Conservation (phyloP, 2,888 invertebrate genomes). For the Chymomyza caudatula region DNA sequence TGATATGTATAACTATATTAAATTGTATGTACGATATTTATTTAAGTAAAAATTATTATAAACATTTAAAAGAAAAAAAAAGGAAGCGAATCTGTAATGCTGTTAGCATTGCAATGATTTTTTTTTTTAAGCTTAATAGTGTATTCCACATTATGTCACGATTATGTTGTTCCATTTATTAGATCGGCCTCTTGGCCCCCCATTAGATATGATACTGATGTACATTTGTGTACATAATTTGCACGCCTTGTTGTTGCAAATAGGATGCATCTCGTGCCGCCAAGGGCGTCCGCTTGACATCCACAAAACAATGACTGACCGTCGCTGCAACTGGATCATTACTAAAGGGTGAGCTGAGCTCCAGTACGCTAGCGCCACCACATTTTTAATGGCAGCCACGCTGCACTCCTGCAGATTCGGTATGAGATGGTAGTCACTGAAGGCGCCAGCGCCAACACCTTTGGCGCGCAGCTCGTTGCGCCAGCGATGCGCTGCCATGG, state of each 20-base stretch:
- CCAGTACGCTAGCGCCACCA: slow-evolving; percentile 87
- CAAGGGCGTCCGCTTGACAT: slow-evolving; percentile 70
- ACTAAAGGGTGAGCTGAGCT: slow-evolving; percentile 74
- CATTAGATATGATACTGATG: slow-evolving; percentile 76
- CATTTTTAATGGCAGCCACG: slow-evolving; percentile 81
- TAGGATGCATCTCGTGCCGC: slow-evolving; percentile 56
- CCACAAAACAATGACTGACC: slow-evolving; percentile 77
- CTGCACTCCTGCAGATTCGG: slow-evolving; percentile 81
- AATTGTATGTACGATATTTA: slow-evolving; percentile 14
- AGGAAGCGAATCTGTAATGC: neutral
- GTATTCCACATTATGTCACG: neutral
- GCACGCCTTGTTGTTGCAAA: slow-evolving; percentile 59
- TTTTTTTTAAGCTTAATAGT: neutral
- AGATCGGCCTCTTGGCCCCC: slow-evolving; percentile 72
- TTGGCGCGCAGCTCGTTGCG: slow-evolving; percentile 78
- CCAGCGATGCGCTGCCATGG: slow-evolving; percentile 84
- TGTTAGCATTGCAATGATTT: neutral
- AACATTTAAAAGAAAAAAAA: neutral
- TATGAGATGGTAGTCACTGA: slow-evolving; percentile 80
- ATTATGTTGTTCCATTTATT: no score
- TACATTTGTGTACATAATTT: slow-evolving; percentile 74
- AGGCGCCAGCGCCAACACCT: slow-evolving; percentile 77
- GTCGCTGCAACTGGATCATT: slow-evolving; percentile 33
- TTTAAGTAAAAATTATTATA: slow-evolving; percentile 2
- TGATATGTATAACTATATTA: slow-evolving; percentile 4